These are phyloP conservation scores for Gila orcuttii DNA, from an alignment of 2,113 vertebrate species.

Conservation along the genomic window DNA sequence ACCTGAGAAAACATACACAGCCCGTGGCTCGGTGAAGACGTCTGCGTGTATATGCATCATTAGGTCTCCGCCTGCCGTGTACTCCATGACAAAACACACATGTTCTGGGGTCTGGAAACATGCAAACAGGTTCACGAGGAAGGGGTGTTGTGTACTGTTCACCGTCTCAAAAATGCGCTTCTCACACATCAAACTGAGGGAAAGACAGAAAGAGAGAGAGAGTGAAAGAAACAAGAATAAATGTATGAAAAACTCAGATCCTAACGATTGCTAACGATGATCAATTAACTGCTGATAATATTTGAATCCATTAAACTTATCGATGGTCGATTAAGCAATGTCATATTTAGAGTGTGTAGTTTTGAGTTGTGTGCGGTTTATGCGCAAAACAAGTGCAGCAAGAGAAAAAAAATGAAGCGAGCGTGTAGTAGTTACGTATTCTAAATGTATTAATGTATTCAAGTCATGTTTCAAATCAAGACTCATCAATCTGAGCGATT, in stretches of 20 bases:
- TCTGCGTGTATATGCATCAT: constrained; percentile 99
- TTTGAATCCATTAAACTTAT: no score
- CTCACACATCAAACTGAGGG: constrained; percentile 94
- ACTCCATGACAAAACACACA: constrained; percentile 99
- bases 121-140: constrained; percentile 98
- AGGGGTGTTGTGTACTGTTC: constrained; percentile 93
- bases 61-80: constrained; percentile 96
- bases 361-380: no score
- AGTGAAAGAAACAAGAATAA: neutral
- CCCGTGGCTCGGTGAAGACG: constrained; percentile 94
- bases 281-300: no score
- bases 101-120: constrained; percentile 98
- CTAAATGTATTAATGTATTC: no score
- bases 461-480: no score
- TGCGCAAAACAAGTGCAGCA: no score
- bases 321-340: no score
- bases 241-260: neutral
- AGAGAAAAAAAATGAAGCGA: no score
- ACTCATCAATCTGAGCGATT: no score
- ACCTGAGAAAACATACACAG: constrained; percentile 79
- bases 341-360: no score
- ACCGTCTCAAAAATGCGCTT: constrained; percentile 98
- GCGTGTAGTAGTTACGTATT: no score
- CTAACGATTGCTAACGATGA: no score
- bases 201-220: constrained; percentile 37